phyloP scores from a whole-genome alignment of 2,888 invertebrate species.

The Thymelicus acteon region DNA sequence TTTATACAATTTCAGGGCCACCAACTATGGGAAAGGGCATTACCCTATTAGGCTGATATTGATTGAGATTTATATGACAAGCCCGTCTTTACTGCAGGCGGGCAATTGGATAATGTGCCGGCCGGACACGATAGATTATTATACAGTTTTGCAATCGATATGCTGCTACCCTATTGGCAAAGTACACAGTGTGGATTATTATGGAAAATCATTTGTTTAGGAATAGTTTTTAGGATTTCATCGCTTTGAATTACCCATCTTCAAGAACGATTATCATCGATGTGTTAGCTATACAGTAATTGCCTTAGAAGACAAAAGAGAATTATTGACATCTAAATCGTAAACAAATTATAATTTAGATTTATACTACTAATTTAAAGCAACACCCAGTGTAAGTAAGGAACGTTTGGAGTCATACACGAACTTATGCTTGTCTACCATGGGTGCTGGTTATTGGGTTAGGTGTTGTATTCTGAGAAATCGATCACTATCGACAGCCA shows the following conservation, averaged over 20 bases:
- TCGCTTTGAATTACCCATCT: too few species aligned
- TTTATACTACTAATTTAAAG: neutral
- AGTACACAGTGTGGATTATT: neutral
- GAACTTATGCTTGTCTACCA: neutral
- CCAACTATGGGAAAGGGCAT: constrained; percentile 43
- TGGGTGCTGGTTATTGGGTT: too few species aligned
- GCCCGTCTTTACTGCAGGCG: constrained; percentile 38
- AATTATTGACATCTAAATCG: neutral
- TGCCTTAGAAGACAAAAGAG: too few species aligned
- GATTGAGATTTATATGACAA: constrained; percentile 54
- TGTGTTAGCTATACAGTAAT: too few species aligned
- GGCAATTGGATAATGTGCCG: constrained; percentile 52
- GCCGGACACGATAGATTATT: constrained; percentile 36
- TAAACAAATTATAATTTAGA: neutral
- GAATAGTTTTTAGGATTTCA: too few species aligned
- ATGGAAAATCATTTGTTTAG: too few species aligned
- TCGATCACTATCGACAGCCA: too few species aligned
- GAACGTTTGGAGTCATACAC: neutral
- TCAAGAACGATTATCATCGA: too few species aligned
- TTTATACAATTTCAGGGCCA: constrained; percentile 37
- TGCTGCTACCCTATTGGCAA: constrained; percentile 18
- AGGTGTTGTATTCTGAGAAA: too few species aligned
- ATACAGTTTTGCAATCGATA: constrained; percentile 37
- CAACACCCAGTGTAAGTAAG: neutral
- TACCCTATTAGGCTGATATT: constrained; percentile 44